These are phyloP conservation scores for Rhabdornis inornatus DNA, from an alignment of 2,113 vertebrate species.

Conservation along the genomic window DNA sequence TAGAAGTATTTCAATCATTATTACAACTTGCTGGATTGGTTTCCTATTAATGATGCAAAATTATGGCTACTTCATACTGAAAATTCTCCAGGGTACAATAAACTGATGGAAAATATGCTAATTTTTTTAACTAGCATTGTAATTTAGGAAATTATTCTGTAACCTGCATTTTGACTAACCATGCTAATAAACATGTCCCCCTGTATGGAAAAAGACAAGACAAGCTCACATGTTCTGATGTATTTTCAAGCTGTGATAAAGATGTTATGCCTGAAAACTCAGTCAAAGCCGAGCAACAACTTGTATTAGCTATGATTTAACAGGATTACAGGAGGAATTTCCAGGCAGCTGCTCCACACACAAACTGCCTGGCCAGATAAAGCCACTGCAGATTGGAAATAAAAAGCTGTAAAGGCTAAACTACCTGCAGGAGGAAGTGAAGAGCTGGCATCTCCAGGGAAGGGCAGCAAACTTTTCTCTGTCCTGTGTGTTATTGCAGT, in stretches of 20 bases:
- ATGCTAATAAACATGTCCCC: not conserved
- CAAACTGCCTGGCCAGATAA: slow-evolving; percentile 22
- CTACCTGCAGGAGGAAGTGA: not conserved
- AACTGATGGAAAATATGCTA: not conserved
- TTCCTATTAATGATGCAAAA: not conserved
- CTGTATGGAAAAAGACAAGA: not conserved
- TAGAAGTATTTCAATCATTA: not conserved
- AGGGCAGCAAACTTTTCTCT: not conserved
- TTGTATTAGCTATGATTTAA: slow-evolving; percentile 21
- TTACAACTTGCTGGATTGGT: not conserved
- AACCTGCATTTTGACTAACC: not conserved
- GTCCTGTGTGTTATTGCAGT: not conserved
- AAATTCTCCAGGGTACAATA: not conserved
- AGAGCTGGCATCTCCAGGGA: not conserved
- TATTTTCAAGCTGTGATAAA: not conserved
- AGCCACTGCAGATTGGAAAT: not conserved
- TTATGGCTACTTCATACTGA: not conserved
- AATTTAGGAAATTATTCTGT: not conserved
- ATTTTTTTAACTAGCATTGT: not conserved
- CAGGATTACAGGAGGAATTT: slow-evolving; percentile 27
- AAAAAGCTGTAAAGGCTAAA: not conserved
- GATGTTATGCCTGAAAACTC: not conserved
- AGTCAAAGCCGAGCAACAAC: not conserved
- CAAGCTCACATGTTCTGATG: not conserved
- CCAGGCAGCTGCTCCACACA: not conserved